Conservation (phyloP, 2,113 vertebrate species). For the Ursus arctos region DNA sequence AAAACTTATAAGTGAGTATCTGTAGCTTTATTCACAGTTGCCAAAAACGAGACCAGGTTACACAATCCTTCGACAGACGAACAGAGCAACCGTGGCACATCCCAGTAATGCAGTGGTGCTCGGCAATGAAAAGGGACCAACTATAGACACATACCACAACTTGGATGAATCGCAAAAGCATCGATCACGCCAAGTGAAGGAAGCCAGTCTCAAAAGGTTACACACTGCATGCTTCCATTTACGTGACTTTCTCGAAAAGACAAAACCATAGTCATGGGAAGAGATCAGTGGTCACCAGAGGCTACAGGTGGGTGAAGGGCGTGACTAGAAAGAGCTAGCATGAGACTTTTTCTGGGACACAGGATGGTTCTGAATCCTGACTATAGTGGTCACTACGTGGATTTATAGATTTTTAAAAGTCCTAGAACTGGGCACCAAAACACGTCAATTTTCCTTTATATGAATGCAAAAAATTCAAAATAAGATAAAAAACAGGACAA, state of each 20-base stretch:
- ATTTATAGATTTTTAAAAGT: neutral
- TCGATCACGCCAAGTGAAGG: neutral
- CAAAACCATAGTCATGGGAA: neutral
- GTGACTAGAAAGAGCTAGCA: neutral
- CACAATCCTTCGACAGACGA: neutral
- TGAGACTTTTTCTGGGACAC: neutral
- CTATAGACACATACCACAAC: neutral
- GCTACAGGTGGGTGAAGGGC: no score
- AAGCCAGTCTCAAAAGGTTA: neutral
- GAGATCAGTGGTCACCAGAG: neutral
- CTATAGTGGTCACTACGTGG: neutral
- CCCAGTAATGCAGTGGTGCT: neutral
- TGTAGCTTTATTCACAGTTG: constrained; percentile 18
- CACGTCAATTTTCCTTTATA: neutral
- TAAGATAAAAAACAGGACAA: neutral
- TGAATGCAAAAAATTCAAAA: neutral
- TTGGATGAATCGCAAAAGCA: neutral
- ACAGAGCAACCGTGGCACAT: neutral
- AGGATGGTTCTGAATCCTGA: neutral
- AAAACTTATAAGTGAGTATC: neutral
- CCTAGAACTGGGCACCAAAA: neutral
- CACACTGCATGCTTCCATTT: neutral
- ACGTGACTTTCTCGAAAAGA: neutral
- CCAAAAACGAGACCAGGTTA: neutral
- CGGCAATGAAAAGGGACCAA: neutral